Conservation (phyloP, 1,140 invertebrate genomes). For the Zeugodacus cucurbitae region DNA sequence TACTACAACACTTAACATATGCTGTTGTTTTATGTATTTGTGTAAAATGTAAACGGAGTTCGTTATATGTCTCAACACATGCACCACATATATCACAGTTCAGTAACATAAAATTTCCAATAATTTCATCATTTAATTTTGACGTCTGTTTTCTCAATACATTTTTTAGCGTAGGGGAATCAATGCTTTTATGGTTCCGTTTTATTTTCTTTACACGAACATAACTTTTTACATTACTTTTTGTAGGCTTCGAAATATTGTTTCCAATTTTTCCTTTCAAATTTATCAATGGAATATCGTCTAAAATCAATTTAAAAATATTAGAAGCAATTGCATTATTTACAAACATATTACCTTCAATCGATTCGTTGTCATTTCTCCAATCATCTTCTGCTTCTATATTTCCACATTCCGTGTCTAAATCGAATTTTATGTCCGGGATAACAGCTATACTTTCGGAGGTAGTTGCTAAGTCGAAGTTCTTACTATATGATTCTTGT, state of each 20-base stretch:
- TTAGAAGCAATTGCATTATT: background rate
- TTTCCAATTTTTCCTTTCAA: conserved; percentile 47
- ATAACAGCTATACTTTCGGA: background rate
- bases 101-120: conserved; percentile 58
- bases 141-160: conserved; percentile 42
- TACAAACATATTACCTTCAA: background rate
- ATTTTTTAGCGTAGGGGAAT: background rate
- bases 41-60: conserved; percentile 54
- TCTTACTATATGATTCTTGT: conserved; percentile 9
- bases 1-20: conserved; percentile 61
- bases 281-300: conserved; percentile 55
- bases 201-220: conserved; percentile 45
- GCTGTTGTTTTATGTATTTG: conserved; percentile 55
- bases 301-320: conserved; percentile 34
- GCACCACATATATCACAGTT: conserved; percentile 58
- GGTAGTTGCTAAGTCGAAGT: background rate
- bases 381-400: conserved; percentile 42
- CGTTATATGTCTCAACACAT: conserved; percentile 52
- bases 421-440: background rate
- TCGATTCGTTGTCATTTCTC: background rate
- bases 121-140: conserved; percentile 54
- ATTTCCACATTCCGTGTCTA: background rate
- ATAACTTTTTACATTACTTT: conserved; percentile 43
- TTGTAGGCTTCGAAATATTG: conserved; percentile 15
- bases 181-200: background rate